phyloP scores from a whole-genome alignment of 2,113 vertebrate genomes.

The Ceratotherium simum region DNA sequence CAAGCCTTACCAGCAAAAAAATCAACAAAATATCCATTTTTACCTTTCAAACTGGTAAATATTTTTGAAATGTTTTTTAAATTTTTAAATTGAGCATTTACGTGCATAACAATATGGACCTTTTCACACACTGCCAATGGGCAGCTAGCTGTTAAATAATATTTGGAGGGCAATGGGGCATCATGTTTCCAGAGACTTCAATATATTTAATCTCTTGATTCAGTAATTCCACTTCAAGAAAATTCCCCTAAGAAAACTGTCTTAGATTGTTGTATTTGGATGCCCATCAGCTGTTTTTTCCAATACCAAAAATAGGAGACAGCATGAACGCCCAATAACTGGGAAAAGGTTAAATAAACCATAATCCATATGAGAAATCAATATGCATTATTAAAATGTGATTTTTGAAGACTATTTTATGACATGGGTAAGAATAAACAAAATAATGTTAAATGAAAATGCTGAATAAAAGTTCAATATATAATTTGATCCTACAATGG shows the following conservation, averaged over 20 bases:
- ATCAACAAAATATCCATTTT: neutral
- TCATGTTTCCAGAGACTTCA: neutral
- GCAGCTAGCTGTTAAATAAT: neutral
- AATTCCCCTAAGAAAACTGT: neutral
- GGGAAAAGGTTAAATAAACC: conserved; percentile 21
- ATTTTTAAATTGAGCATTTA: no score
- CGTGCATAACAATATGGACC: neutral
- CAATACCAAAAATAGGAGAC: neutral
- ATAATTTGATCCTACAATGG: neutral
- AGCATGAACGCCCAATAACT: neutral
- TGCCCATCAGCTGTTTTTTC: neutral
- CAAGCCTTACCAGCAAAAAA: neutral
- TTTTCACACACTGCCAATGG: neutral
- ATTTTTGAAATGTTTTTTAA: neutral
- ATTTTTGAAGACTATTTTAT: conserved; percentile 27
- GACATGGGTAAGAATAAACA: neutral
- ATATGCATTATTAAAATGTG: neutral
- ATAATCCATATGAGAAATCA: neutral
- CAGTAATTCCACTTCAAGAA: neutral
- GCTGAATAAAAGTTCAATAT: neutral
- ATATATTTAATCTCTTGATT: neutral
- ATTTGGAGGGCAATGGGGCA: neutral
- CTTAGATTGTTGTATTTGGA: neutral
- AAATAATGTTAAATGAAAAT: neutral
- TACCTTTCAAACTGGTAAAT: neutral